These are phyloP conservation scores for Cosmorhoe ocellata DNA, from an alignment of 2,888 invertebrate genomes.

Conservation along the genomic window DNA sequence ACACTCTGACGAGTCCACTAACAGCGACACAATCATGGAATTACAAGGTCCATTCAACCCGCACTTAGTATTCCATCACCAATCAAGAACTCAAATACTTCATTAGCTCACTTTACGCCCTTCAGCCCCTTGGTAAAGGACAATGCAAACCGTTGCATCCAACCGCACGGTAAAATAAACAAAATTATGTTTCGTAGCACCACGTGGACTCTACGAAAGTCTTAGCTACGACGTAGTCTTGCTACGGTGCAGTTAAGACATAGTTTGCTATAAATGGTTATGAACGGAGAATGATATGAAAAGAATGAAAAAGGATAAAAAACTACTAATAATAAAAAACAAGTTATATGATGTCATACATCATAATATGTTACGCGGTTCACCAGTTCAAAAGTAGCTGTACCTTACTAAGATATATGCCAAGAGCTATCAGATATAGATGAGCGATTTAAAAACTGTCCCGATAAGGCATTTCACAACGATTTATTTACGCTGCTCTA, in stretches of 20 bases:
- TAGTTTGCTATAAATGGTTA: no score
- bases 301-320: no score
- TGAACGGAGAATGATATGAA: no score
- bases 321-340: no score
- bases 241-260: no score
- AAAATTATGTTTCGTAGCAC: not conserved
- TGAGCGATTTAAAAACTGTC: not conserved
- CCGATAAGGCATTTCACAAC: not conserved
- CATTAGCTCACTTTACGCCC: slow-evolving; percentile 57
- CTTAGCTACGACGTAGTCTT: no score
- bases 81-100: slow-evolving; percentile 56
- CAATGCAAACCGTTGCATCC: slow-evolving; percentile 18
- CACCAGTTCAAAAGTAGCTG: no score
- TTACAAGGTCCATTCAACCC: slow-evolving; percentile 28
- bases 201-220: no score
- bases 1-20: slow-evolving; percentile 5
- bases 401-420: no score
- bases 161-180: not conserved
- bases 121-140: slow-evolving; percentile 28
- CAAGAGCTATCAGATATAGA: no score
- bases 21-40: slow-evolving; percentile 8
- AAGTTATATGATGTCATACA: no score
- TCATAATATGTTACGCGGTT: no score
- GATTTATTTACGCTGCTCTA: slow-evolving; percentile 12
- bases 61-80: slow-evolving; percentile 59